Conservation (phyloP, 2,113 vertebrate species). For the Phodopus roborovskii region DNA sequence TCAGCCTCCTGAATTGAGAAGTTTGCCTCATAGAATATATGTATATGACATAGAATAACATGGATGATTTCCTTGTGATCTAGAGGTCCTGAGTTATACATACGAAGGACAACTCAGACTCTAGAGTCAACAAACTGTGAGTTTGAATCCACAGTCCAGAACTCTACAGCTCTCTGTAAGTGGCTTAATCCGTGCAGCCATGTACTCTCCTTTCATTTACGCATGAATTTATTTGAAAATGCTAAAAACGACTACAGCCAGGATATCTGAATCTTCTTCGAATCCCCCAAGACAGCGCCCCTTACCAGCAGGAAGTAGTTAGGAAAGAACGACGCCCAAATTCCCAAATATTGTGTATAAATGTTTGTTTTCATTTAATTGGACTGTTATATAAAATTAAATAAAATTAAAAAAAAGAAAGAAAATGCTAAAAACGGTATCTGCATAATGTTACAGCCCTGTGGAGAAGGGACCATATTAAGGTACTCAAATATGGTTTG, state of each 20-base stretch:
- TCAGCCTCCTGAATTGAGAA: background rate
- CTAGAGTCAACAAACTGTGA: background rate
- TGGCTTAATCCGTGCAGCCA: background rate
- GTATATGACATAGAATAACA: background rate
- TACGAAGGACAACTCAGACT: background rate
- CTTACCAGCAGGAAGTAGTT: too few relatives aligned
- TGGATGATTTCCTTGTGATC: background rate
- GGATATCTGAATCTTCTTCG: too few relatives aligned
- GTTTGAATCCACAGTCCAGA: background rate
- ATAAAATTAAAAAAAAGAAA: too few relatives aligned
- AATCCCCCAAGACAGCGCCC: too few relatives aligned
- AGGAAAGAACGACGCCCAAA: too few relatives aligned
- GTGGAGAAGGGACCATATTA: background rate
- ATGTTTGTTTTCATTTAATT: too few relatives aligned
- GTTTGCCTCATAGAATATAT: background rate
- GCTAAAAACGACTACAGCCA: too few relatives aligned
- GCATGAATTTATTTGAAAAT: background rate
- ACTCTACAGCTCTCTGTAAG: background rate
- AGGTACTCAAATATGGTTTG: background rate
- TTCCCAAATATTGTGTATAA: too few relatives aligned
- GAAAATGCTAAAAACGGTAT: too few relatives aligned
- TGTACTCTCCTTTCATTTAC: background rate
- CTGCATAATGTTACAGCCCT: too few relatives aligned
- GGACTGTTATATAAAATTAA: too few relatives aligned
- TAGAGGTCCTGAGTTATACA: background rate